Conservation (phyloP, 1,140 invertebrate species). For the Papilio xuthus region DNA sequence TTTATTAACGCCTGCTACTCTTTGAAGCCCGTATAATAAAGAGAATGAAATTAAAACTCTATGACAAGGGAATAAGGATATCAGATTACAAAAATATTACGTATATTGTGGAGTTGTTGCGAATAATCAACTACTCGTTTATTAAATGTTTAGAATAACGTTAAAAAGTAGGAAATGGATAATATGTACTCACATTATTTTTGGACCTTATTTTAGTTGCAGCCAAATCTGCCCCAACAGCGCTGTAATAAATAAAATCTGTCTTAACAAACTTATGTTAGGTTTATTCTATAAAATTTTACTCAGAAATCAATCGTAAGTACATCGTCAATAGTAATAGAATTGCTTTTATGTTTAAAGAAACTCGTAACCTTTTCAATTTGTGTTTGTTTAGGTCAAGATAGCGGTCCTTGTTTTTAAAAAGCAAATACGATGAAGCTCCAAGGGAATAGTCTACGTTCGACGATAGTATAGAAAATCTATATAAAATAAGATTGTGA, state of each 20-base stretch:
- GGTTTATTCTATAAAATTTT: not conserved
- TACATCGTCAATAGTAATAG: not conserved
- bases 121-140: not conserved
- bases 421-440: constrained; percentile 15
- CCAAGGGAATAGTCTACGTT: not conserved
- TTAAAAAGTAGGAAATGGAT: no score
- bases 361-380: not conserved
- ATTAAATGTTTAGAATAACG: no score
- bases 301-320: not conserved
- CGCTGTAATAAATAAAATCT: not conserved
- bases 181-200: not conserved
- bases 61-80: not conserved
- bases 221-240: not conserved
- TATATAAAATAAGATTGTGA: not conserved
- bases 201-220: not conserved
- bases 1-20: constrained; percentile 7
- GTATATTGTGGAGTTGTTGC: not conserved
- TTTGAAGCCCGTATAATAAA: not conserved
- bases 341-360: constrained; percentile 12
- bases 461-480: not conserved
- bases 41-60: no score
- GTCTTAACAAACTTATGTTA: not conserved
- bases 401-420: not conserved
- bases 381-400: not conserved
- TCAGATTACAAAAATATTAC: not conserved